These are phyloP conservation scores for Oxyura jamaicensis DNA, from an alignment of 2,113 vertebrate species.

Conservation along the genomic window DNA sequence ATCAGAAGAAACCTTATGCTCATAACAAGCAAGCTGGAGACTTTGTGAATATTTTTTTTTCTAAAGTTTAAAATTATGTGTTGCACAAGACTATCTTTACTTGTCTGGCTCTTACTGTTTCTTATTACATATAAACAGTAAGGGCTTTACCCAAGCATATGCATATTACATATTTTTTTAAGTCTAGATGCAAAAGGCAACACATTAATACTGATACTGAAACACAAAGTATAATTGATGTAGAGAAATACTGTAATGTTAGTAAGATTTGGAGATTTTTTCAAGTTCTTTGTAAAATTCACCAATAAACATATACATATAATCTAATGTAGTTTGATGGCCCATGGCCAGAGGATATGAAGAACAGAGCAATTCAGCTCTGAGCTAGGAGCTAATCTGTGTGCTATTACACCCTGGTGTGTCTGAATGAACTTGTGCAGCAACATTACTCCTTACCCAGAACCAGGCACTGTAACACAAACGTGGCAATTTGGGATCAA, in stretches of 20 bases:
- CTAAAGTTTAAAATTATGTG: neutral
- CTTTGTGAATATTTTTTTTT: neutral
- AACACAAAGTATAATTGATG: neutral
- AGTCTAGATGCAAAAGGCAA: neutral
- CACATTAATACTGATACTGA: neutral
- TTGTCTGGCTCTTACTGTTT: neutral
- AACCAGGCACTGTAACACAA: neutral
- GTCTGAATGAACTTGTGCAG: neutral
- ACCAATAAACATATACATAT: neutral
- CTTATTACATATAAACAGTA: neutral
- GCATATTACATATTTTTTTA: neutral
- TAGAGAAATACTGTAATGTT: neutral
- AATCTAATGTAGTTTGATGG: neutral
- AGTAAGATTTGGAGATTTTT: neutral
- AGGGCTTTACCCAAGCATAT: neutral
- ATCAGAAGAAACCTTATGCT: neutral
- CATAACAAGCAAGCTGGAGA: neutral
- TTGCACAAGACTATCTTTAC: neutral
- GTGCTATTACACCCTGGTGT: too few relatives aligned
- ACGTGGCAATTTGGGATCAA: accelerated
- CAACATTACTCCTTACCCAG: neutral
- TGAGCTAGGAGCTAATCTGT: neutral
- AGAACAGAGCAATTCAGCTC: neutral
- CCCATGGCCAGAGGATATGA: neutral
- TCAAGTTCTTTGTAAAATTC: neutral